A percentile compares a stretch with the other conserved stretches of the same genome.
phyloP scores from a whole-genome alignment of 2,113 vertebrate genomes.

The Oxyura jamaicensis region DNA sequence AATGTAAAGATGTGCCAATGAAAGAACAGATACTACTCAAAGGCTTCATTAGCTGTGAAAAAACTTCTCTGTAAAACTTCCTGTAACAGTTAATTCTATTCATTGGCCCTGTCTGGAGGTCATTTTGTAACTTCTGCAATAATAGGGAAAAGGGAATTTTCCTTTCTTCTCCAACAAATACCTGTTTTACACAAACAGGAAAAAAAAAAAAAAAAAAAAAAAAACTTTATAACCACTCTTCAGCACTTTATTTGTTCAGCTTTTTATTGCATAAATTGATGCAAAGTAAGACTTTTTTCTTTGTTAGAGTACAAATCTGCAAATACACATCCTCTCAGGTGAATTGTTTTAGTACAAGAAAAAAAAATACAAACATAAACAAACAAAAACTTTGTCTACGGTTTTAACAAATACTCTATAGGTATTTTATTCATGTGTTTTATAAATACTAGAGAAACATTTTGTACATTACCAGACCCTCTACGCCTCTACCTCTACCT shows the following conservation, averaged over 20 bases:
- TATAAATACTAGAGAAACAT: too few species aligned
- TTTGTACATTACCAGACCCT: too few species aligned
- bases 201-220: rapidly evolving
- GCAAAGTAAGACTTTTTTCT: background rate
- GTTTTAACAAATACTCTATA: background rate
- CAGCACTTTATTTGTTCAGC: background rate
- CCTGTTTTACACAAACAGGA: background rate
- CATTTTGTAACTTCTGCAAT: background rate
- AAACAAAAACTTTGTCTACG: background rate
- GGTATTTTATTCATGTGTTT: background rate
- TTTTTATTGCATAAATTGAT: background rate
- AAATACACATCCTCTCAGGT: background rate
- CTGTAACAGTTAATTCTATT: background rate
- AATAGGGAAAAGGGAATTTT: background rate
- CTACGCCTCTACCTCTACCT: too few species aligned
- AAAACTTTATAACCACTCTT: background rate
- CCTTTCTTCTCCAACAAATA: background rate
- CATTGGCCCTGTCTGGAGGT: background rate
- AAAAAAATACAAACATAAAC: too few species aligned
- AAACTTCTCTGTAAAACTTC: background rate
- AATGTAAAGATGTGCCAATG: background rate
- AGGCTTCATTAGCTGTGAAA: background rate
- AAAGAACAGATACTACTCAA: background rate
- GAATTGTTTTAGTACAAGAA: background rate
- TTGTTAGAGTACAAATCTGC: background rate